Percentiles rank a stretch among this genome's conserved stretches.
These are phyloP conservation scores for Tor tambroides DNA, from an alignment of 2,113 vertebrate species.

Conservation along the genomic window DNA sequence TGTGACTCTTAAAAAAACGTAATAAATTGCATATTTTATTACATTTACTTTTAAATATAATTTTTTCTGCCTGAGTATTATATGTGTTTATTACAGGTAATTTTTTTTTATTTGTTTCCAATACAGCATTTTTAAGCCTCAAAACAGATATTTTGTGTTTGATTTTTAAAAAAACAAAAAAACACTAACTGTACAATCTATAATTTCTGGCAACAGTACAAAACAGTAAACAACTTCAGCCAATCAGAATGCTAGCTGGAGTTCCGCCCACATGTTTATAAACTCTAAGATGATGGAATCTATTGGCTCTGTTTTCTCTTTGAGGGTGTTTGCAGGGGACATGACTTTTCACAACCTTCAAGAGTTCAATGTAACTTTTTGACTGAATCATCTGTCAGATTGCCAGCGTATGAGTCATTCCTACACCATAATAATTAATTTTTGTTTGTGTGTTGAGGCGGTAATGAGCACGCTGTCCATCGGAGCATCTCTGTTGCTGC, in stretches of 20 bases:
- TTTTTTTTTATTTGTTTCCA: no score
- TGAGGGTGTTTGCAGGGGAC: not conserved
- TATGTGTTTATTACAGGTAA: no score
- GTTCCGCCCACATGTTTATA: not conserved
- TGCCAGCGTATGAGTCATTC: constrained; percentile 5
- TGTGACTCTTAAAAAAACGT: no score
- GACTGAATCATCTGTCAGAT: not conserved
- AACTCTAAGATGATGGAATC: not conserved
- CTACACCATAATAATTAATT: constrained; percentile 1
- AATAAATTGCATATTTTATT: no score
- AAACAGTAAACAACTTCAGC: not conserved
- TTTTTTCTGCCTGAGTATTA: not conserved
- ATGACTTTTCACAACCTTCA: constrained; percentile 2
- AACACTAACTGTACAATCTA: not conserved
- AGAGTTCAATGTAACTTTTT: not conserved
- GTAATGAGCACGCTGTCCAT: constrained; percentile 96
- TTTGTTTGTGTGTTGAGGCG: constrained; percentile 76
- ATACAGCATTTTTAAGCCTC: not conserved
- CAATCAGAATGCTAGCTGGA: constrained; percentile 3
- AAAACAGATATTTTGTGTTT: not conserved
- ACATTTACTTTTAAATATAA: no score
- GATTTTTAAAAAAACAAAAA: no score
- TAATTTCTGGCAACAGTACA: not conserved
- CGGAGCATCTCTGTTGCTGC: constrained; percentile 94
- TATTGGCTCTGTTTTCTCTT: not conserved